Percentiles rank a stretch among this genome's conserved stretches.
phyloP scores from a whole-genome alignment of 1,140 invertebrate genomes.

The Caerostris darwini region DNA sequence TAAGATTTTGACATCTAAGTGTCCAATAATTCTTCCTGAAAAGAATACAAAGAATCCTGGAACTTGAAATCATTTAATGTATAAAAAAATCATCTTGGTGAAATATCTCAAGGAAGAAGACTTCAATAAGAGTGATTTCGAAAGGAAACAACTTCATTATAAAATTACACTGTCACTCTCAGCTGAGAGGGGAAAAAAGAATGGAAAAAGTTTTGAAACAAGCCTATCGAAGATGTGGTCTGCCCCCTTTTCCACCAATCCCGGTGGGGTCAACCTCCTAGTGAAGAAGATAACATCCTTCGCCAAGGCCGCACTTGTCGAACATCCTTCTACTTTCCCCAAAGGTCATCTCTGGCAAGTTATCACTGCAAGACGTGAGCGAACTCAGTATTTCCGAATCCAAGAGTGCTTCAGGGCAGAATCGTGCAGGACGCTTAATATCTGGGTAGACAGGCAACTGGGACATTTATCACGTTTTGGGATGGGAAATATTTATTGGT shows the following conservation, averaged over 20 bases:
- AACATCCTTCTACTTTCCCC: constrained; percentile 11
- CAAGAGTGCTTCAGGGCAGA: neutral
- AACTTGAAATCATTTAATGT: too few species aligned
- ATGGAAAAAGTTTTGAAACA: neutral
- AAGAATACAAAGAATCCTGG: too few species aligned
- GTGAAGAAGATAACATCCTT: constrained; percentile 7
- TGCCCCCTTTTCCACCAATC: neutral
- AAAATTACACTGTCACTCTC: neutral
- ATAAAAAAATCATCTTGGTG: too few species aligned
- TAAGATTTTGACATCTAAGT: too few species aligned
- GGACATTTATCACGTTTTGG: constrained; percentile 8
- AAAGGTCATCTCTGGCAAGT: neutral
- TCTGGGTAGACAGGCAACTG: constrained; percentile 8
- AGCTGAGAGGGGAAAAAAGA: neutral
- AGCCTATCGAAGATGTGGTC: neutral
- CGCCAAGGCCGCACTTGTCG: constrained; percentile 8
- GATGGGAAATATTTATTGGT: neutral
- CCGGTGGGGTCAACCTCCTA: constrained; percentile 31
- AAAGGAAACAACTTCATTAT: neutral
- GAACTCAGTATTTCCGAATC: constrained; percentile 35
- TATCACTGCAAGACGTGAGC: neutral
- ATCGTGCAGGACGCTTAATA: constrained; percentile 15
- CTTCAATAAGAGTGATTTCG: neutral
- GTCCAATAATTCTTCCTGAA: too few species aligned
- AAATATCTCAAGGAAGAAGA: too few species aligned